Evolutionary conservation across 2,797 vertebrate species (phyloP), one percentile per base, ranked within the genome.

Genomic region (Crypturellus tataupa): DNA sequence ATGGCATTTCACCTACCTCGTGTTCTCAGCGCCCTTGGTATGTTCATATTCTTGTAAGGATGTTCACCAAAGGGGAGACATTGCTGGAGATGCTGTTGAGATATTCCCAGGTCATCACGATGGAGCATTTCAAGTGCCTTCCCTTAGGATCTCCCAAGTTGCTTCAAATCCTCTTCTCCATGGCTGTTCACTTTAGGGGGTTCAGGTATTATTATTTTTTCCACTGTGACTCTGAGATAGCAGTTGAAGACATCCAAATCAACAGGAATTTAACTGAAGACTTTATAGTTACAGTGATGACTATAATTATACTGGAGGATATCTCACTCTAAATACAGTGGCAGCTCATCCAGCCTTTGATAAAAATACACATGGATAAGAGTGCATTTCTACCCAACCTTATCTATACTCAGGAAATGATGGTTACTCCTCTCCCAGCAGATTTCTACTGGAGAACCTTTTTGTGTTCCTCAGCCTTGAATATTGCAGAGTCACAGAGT

Each of bases 41-140:
- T 0, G 0, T 29, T 51, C 40, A 3, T 0, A 0, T 72, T 42
- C 76, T 58, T 10, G 1, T 49, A 44, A 1, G 8, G 80, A 33
- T 0, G 1, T 10, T 77, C 59, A 2, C 51, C 40, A 44, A 21
- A 1, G 6, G 31, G 39, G 29, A 49, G 47, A 47, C 23, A 47
- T 23, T 47, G 33, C 46, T 88, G 75, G n/a, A 76, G 33, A 49
- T 49, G 47, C 23, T 49, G 16, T 16, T 55, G 15, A 55, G 53
- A 25, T 70, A 39, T 79, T 72, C 39, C 55, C 68, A 84, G 75
- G 60, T 23, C 42, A 73, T 33, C 12, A 20, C 53, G 67, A 42
- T 47, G 60, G 42, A 90, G 29, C 39, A 31, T 80, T 79, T 94
- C 23, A 63, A 55, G 0, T 37, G 12, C 73, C 87, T 85, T 42